Evolutionary conservation across 53 echinoderm and acorn worm species (phyloP), one percentile per base, ranked within the genome.

Genomic region (Holothuria scabra): DNA sequence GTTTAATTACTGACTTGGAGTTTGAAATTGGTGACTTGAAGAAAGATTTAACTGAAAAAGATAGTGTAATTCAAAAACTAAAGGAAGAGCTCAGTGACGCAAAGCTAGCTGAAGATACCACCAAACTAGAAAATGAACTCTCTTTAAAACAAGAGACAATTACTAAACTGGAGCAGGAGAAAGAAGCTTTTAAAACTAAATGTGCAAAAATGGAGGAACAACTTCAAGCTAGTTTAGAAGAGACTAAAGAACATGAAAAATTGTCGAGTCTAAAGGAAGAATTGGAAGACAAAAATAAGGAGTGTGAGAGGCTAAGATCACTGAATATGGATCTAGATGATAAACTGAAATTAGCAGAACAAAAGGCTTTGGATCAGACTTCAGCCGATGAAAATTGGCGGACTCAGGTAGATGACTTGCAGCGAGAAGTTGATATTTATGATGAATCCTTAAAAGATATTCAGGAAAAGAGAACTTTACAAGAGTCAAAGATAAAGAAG

Each of bases 1-100:
- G 87, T 82, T 57, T 93, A 18, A 93, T 97, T 24, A 92, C 89
- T 38, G 87, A 86, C 34, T 67, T 97, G 65, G 88, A 92, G 69
- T 84, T 76, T 46, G 90, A 90, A 66, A 68, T 94, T 18, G 92
- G 88, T 13, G 83, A 92, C 29, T 88, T 90, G 31, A 86, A 67
- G 70, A 63, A 69, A 26, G 25, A 62, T 18, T 28, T 90, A 35
- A 41, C 65, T 22, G 62, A 49, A 24, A 93, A 90, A 49, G 90
- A 88, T 20, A 57, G 25, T 5, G 60, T 24, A 28, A 70, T 92
- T 25, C 44, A 57, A 16, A 58, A 59, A 32, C 46, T 88, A 55
- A 82, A 38, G 12, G 67, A 57, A 52, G 81, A 90, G 65, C 63
- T 93, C 48, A 59, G 75, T 38, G 29, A 84, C 49, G 35, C 57